Conservation (phyloP, 2,888 invertebrate genomes). For the Cheilosia vulpina region DNA sequence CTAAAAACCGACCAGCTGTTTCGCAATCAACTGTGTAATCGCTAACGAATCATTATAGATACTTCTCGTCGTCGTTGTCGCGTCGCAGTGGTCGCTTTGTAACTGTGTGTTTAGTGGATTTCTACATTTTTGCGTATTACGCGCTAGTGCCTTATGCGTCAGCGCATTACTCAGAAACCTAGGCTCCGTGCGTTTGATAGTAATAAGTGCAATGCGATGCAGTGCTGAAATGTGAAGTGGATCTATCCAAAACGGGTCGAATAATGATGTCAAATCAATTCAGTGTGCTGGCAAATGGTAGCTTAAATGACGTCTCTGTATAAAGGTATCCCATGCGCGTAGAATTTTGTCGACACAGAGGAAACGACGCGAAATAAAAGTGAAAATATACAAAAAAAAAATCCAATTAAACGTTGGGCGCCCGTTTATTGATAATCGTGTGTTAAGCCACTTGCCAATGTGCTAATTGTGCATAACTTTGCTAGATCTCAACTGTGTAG, state of each 20-base stretch:
- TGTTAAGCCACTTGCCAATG: conserved; percentile 31
- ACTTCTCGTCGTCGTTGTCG: conserved; percentile 20
- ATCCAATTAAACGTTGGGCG: conserved; percentile 47
- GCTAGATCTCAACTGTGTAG: conserved; percentile 8
- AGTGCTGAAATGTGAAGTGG: conserved; percentile 53
- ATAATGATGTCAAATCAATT: conserved; percentile 70
- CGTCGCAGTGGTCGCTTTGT: background rate
- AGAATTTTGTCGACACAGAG: conserved; percentile 20
- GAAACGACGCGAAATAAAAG: conserved; percentile 1
- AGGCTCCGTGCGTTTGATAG: conserved; percentile 40
- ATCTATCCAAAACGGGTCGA: conserved; percentile 59
- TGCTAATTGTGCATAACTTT: conserved; percentile 45
- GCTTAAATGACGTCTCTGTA: conserved; percentile 3
- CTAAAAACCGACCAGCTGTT: conserved; percentile 71
- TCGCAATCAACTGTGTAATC: conserved; percentile 72
- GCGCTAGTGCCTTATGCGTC: conserved; percentile 73
- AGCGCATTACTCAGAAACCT: conserved; percentile 49
- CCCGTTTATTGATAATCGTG: conserved; percentile 44
- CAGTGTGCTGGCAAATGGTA: conserved; percentile 42
- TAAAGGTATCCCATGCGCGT: conserved; percentile 22
- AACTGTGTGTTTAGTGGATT: conserved; percentile 38
- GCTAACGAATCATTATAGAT: conserved; percentile 59
- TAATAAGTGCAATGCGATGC: conserved; percentile 31
- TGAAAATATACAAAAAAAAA: conserved; percentile 9
- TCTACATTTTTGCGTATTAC: conserved; percentile 71